phyloP scores from a whole-genome alignment of 92 coral and sea anemone species.

The Paragorgia papillata region DNA sequence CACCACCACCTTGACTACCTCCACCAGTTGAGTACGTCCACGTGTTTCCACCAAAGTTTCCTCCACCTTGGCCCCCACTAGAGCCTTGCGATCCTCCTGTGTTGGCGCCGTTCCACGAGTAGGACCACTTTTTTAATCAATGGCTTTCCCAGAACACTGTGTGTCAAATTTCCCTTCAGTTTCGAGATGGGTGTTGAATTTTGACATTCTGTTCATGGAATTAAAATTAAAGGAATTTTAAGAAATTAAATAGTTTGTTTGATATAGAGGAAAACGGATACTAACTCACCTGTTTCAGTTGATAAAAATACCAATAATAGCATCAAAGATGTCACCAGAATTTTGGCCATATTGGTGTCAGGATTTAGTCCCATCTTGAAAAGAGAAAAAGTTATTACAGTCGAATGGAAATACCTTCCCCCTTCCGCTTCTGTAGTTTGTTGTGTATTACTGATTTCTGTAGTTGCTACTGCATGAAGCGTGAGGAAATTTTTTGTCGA shows the following conservation, averaged over 20 bases:
- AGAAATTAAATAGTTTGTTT: too few relatives aligned
- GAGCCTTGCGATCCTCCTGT: background rate
- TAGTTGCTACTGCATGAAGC: too few relatives aligned
- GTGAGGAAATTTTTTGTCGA: too few relatives aligned
- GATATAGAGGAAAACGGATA: too few relatives aligned
- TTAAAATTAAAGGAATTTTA: too few relatives aligned
- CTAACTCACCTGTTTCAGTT: background rate
- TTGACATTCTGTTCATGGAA: background rate
- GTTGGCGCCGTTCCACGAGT: background rate
- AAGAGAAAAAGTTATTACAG: too few relatives aligned
- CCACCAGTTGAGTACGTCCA: slow-evolving; percentile 5
- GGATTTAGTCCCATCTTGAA: background rate
- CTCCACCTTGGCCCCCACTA: background rate
- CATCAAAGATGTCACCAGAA: background rate
- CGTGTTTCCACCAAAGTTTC: background rate
- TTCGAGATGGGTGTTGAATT: background rate
- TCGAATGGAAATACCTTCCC: too few relatives aligned
- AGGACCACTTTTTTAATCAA: background rate
- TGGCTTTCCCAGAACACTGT: background rate
- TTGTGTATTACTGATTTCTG: too few relatives aligned
- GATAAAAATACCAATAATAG: background rate
- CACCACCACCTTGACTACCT: background rate
- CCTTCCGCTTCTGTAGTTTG: too few relatives aligned
- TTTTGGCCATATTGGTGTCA: background rate
- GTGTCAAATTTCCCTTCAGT: background rate